phyloP scores from a whole-genome alignment of 2,797 vertebrate genomes.

The Dryobates pubescens region DNA sequence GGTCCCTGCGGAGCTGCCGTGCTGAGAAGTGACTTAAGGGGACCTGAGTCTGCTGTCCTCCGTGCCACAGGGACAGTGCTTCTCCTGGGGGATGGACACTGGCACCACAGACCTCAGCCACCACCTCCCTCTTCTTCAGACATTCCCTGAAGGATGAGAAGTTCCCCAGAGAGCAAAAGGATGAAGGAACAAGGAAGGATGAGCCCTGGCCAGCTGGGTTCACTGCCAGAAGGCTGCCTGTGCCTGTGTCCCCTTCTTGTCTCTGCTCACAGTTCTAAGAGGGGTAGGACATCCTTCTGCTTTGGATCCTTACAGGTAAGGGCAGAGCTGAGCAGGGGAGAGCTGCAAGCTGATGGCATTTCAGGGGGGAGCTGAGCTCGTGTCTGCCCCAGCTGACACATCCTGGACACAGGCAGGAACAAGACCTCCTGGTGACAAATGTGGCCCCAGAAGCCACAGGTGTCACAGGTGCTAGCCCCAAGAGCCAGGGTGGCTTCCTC shows the following conservation, averaged over 20 bases:
- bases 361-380: not conserved
- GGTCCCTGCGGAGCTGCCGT: not conserved
- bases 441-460: not conserved
- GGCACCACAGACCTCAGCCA: not conserved
- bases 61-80: not conserved
- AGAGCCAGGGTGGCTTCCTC: not conserved
- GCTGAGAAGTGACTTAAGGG: not conserved
- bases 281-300: not conserved
- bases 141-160: not conserved
- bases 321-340: not conserved
- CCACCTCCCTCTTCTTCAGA: not conserved
- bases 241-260: not conserved
- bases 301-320: not conserved
- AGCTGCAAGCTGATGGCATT: not conserved
- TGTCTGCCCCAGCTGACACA: not conserved
- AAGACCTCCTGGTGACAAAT: not conserved
- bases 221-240: not conserved
- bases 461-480: not conserved
- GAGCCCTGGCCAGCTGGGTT: not conserved
- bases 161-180: not conserved
- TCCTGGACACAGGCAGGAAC: not conserved
- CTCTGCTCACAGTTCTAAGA: not conserved
- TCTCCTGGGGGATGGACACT: not conserved
- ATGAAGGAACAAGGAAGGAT: not conserved
- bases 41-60: not conserved